Evolutionary conservation across 2,113 vertebrate genomes (phyloP).

Genomic region (Dicentrarchus labrax): DNA sequence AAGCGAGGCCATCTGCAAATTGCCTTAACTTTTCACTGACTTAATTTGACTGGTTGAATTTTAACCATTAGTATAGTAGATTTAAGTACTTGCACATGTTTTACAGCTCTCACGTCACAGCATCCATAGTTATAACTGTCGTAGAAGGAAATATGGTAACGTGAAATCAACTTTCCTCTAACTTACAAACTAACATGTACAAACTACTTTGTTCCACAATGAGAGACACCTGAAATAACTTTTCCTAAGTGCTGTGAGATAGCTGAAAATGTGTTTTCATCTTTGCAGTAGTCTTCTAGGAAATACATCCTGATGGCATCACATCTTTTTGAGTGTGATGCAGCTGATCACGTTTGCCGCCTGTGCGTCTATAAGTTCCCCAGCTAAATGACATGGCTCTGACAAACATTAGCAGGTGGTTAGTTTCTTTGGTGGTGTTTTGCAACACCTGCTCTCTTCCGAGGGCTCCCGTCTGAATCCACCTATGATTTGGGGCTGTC

Average conservation of each 20-base stretch:
- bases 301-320: background rate
- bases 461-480: conserved; percentile 1
- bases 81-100: background rate
- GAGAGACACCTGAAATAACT: too few relatives aligned
- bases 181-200: background rate
- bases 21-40: background rate
- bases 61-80: background rate
- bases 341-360: background rate
- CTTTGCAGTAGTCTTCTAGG: background rate
- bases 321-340: background rate
- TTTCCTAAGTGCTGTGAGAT: background rate
- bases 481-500: conserved; percentile 31
- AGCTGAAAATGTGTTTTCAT: too few relatives aligned
- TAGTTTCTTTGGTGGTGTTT: background rate
- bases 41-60: background rate
- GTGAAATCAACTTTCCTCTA: background rate
- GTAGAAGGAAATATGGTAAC: background rate
- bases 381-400: background rate
- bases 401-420: background rate
- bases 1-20: background rate
- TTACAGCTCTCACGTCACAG: background rate
- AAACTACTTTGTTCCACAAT: too few relatives aligned
- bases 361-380: background rate
- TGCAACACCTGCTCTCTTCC: conserved; percentile 30
- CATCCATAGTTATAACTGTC: background rate